Evolutionary conservation across 2,888 invertebrate species (phyloP).

Genomic region (Lithophane semibrunnea): DNA sequence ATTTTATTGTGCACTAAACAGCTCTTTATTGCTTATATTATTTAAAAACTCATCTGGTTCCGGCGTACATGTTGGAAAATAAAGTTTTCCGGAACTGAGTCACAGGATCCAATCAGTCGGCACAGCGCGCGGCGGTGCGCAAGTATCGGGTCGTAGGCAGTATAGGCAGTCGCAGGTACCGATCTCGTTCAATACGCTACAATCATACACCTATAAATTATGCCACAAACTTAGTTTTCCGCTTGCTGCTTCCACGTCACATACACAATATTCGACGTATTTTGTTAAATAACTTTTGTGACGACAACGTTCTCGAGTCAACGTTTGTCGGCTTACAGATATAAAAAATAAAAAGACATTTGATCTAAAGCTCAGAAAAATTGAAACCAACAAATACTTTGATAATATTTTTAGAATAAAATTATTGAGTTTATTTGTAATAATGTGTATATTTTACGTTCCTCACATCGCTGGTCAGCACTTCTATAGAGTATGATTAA

Average conservation of each 20-base stretch:
- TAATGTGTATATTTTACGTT: slow-evolving; percentile 5
- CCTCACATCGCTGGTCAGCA: no score
- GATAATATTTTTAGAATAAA: slow-evolving; percentile 24
- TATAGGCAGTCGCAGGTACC: slow-evolving; percentile 1
- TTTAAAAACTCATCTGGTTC: slow-evolving; percentile 25
- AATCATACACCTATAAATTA: slow-evolving; percentile 57
- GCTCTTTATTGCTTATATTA: slow-evolving; percentile 13
- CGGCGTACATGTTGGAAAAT: not conserved
- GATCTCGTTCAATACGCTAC: slow-evolving; percentile 34
- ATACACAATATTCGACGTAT: slow-evolving; percentile 39
- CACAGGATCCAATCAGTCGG: slow-evolving; percentile 29
- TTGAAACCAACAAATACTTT: slow-evolving; percentile 25
- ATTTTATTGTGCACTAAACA: not conserved
- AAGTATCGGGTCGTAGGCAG: slow-evolving; percentile 16
- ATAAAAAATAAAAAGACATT: slow-evolving; percentile 39
- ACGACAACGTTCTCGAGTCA: slow-evolving; percentile 16
- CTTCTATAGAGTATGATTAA: not conserved
- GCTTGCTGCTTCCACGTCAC: slow-evolving; percentile 29
- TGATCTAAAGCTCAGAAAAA: slow-evolving; percentile 19
- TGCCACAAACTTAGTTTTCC: slow-evolving; percentile 49
- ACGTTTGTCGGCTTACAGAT: slow-evolving; percentile 21
- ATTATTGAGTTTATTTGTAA: not conserved
- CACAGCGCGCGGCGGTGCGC: not conserved
- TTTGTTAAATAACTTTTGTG: slow-evolving; percentile 29
- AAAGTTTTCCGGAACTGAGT: slow-evolving; percentile 27